Evolutionary conservation across 2,888 invertebrate species (phyloP).

Genomic region (Thecophora atra): DNA sequence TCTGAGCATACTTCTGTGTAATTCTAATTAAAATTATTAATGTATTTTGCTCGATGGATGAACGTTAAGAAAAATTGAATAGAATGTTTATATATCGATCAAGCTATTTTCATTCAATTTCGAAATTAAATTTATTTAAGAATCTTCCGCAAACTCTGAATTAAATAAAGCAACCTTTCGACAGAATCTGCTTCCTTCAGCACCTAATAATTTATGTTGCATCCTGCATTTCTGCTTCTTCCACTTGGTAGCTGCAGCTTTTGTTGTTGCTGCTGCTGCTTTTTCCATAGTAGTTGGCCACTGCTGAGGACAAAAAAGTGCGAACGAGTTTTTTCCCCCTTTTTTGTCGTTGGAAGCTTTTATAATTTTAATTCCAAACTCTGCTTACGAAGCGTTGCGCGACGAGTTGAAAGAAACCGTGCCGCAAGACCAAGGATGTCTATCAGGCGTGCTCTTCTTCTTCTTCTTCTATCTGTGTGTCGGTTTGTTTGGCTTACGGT

Average conservation of each 20-base stretch:
- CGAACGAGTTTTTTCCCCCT: background rate
- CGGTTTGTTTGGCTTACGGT: background rate
- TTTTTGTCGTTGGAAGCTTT: background rate
- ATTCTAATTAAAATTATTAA: no score
- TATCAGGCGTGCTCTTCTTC: background rate
- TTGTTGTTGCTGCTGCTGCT: background rate
- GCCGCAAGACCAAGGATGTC: background rate
- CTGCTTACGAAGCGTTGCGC: background rate
- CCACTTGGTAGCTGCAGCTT: no score
- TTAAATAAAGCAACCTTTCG: background rate
- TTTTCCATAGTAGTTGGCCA: background rate
- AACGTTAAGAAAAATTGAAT: no score
- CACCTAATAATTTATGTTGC: background rate
- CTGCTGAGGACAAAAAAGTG: background rate
- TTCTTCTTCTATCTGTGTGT: background rate
- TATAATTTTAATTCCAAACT: conserved; percentile 8
- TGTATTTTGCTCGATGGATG: no score
- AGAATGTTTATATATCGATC: no score
- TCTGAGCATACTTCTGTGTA: no score
- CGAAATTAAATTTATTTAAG: background rate
- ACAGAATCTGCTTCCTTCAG: background rate
- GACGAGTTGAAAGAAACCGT: background rate
- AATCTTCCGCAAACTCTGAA: background rate
- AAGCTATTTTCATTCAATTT: no score
- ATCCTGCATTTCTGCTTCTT: background rate